Evolutionary conservation across 2,113 vertebrate genomes (phyloP).

Genomic region (Etia nguti): DNA sequence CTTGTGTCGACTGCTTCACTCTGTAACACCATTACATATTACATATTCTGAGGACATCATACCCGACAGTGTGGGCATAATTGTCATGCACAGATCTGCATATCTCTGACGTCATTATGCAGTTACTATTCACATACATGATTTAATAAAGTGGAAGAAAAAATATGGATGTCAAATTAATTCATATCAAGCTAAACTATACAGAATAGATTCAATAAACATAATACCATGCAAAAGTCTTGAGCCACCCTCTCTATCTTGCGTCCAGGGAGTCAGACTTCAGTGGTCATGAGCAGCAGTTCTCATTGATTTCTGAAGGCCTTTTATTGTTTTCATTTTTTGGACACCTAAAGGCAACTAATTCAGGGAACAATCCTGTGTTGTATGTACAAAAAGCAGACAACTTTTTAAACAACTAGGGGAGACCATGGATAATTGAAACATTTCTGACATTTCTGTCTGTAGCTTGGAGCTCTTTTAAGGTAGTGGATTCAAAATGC

Average conservation of each 20-base stretch:
- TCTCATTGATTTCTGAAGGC: neutral
- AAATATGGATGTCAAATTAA: neutral
- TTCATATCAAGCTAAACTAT: neutral
- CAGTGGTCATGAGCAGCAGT: neutral
- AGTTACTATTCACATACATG: neutral
- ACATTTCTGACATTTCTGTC: too few species aligned
- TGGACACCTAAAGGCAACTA: fast-evolving
- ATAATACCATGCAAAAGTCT: neutral
- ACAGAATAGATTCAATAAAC: neutral
- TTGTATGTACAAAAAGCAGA: neutral
- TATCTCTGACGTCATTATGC: neutral
- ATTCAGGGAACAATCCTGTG: neutral
- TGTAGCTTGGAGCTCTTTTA: too few species aligned
- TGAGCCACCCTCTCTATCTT: neutral
- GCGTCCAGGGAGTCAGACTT: neutral
- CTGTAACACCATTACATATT: neutral
- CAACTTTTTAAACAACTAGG: neutral
- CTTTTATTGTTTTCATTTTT: neutral
- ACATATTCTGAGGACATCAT: neutral
- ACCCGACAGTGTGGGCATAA: neutral
- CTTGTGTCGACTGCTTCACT: neutral
- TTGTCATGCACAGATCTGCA: neutral
- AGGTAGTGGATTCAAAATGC: too few species aligned
- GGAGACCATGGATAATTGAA: too few species aligned
- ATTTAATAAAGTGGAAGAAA: neutral